Evolutionary conservation across 1,140 invertebrate genomes (phyloP), one percentile per base, ranked within the genome.

Genomic region (Ceratina japonica): DNA sequence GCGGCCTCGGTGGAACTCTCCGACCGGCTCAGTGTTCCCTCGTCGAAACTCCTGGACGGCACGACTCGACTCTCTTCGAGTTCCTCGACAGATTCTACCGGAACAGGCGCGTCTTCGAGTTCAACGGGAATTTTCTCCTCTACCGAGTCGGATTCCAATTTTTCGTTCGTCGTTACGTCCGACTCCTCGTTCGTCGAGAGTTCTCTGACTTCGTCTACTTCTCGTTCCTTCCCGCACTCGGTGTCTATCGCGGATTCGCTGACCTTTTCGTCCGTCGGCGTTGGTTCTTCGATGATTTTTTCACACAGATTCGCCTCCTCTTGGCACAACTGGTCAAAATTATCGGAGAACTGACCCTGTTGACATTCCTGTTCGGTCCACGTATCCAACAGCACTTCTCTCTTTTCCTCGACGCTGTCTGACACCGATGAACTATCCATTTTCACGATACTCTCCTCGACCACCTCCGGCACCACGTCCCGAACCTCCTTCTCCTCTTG

Each of bases 341-440:
- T 83, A 20, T 87, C 84, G 3, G 78, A 82, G 12, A 85, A 84
- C 58, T 86, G 87, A 44, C 64, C 20, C 74, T 85, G 82, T 12
- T 65, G 65, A 12, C 24, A 16, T 0, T 77, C 69, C 15, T 62
- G 62, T 1, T 79, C 75, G 2, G 27, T 24, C 79, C 82, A 79
- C 13, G 44, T 56, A 15, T 82, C 63, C 2, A n/a, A n/a, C n/a
- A 16, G 2, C 4, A 63, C 8, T 5, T 82, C 68, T 0, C 0
- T 18, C 13, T 18, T 37, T 0, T 59, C 20, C 0, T 20, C 12
- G 12, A 65, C 12, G 0, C 16, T 54, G 0, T 59, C 70, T 3
- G 58, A 63, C 5, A 5, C 15, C 0, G 31, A 0, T 22, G n/a
- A 18, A 8, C 10, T 31, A 3, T 78, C 64, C 3, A n/a, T 13